Conservation (phyloP, 92 coral and sea anemone genomes). For the Desmophyllum pertusum region DNA sequence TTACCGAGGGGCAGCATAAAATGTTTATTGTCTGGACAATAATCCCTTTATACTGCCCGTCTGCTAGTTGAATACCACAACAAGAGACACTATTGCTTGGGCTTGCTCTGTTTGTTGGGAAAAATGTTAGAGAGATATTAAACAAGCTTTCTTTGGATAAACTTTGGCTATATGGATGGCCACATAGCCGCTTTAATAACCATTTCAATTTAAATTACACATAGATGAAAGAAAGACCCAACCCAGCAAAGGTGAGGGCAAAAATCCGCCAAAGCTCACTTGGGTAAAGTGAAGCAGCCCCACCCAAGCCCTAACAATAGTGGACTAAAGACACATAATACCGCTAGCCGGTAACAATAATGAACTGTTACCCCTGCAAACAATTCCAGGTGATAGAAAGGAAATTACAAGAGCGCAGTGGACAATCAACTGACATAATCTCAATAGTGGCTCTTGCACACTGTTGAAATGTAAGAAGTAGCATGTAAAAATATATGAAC, state of each 20-base stretch:
- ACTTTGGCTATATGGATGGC: conserved; percentile 40
- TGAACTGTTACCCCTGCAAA: too few relatives aligned
- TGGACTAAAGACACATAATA: neutral
- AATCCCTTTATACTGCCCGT: conserved; percentile 12
- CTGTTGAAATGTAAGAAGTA: too few relatives aligned
- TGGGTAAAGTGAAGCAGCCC: conserved; percentile 38
- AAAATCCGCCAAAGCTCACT: conserved; percentile 28
- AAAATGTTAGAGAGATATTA: too few relatives aligned
- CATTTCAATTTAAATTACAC: conserved; percentile 17
- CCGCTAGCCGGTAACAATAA: neutral
- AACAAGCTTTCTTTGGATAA: conserved; percentile 34
- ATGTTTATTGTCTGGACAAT: too few relatives aligned
- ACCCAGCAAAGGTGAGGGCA: conserved; percentile 37
- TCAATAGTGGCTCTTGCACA: too few relatives aligned
- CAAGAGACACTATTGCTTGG: conserved; percentile 22
- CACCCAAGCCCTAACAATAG: conserved; percentile 20
- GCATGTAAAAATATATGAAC: too few relatives aligned
- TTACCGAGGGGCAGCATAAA: too few relatives aligned
- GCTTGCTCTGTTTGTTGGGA: conserved; percentile 30
- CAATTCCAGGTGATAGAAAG: too few relatives aligned
- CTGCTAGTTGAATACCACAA: conserved; percentile 6
- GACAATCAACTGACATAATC: too few relatives aligned
- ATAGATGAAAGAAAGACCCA: conserved; percentile 19
- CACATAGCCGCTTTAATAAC: conserved; percentile 36
- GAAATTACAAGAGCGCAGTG: too few relatives aligned